These are phyloP conservation scores for Cryptoleucopteryx plumbea DNA, from an alignment of 2,113 vertebrate species.

Conservation along the genomic window DNA sequence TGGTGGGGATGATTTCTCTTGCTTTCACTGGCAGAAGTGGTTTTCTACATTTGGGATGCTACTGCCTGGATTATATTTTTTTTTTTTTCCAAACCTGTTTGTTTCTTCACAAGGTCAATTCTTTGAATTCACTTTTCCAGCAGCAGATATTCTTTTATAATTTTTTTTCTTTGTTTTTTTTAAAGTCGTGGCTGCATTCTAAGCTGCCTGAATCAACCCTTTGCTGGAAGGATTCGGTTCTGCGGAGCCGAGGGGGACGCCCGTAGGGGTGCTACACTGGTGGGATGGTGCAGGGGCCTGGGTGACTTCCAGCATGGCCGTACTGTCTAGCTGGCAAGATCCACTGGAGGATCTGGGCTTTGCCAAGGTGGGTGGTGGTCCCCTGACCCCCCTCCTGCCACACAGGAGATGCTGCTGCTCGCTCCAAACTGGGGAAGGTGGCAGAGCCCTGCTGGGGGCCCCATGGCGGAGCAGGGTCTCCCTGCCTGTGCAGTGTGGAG, in stretches of 20 bases:
- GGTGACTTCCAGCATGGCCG: neutral
- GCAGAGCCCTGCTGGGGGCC: neutral
- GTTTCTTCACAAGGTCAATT: neutral
- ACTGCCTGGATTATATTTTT: neutral
- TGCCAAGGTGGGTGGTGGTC: fast-evolving
- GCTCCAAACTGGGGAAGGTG: fast-evolving
- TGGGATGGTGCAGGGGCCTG: fast-evolving
- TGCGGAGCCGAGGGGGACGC: fast-evolving
- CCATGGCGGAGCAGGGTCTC: no score
- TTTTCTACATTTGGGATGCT: neutral
- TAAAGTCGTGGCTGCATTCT: fast-evolving
- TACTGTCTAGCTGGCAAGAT: neutral
- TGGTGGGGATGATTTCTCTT: fast-evolving
- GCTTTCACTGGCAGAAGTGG: no score
- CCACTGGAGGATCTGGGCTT: fast-evolving
- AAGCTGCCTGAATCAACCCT: neutral
- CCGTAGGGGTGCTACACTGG: fast-evolving
- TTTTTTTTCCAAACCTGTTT: no score
- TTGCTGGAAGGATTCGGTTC: fast-evolving
- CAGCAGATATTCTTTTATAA: neutral
- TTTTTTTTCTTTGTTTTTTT: neutral
- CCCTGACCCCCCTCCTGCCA: neutral
- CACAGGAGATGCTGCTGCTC: fast-evolving
- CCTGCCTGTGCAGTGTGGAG: neutral
- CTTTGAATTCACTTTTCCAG: neutral